phyloP scores from a whole-genome alignment of 2,888 invertebrate genomes.

The Unio delphinus region DNA sequence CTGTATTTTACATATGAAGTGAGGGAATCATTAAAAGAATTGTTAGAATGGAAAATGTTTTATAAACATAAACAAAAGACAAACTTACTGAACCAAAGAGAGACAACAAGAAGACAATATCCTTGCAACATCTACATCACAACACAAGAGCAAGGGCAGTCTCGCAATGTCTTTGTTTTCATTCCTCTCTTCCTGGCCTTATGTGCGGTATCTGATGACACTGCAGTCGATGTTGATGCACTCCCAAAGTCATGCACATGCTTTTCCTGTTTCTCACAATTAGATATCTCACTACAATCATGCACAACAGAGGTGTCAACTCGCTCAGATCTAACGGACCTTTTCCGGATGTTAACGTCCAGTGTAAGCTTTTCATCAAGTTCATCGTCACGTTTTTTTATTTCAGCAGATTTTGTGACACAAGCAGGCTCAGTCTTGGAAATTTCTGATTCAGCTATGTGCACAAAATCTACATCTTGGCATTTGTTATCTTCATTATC shows the following conservation, averaged over 20 bases:
- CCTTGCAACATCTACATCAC: constrained; percentile 23
- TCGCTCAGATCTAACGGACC: too few species aligned
- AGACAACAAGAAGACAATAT: constrained; percentile 23
- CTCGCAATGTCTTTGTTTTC: not conserved
- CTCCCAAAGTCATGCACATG: constrained; percentile 33
- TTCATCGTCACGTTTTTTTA: too few species aligned
- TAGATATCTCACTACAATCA: constrained; percentile 15
- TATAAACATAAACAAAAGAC: constrained; percentile 14
- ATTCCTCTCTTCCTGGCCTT: not conserved
- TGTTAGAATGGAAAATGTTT: too few species aligned
- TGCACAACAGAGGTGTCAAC: constrained; percentile 7
- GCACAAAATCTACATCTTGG: constrained; percentile 19
- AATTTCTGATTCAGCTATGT: constrained; percentile 21
- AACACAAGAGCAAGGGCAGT: constrained; percentile 26
- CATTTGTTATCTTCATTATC: constrained; percentile 9
- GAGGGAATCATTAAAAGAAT: too few species aligned
- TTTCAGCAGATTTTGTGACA: too few species aligned
- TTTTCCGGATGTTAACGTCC: too few species aligned
- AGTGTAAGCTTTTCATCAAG: too few species aligned
- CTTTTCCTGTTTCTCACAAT: constrained; percentile 10
- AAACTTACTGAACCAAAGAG: constrained; percentile 35
- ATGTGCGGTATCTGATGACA: not conserved
- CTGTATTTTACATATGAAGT: too few species aligned
- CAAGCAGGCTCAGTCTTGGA: too few species aligned
- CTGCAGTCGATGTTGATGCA: constrained; percentile 5